Evolutionary conservation across 2,888 invertebrate genomes (phyloP), one percentile per base, ranked within the genome.

Genomic region (Lacanobia wlatinum): DNA sequence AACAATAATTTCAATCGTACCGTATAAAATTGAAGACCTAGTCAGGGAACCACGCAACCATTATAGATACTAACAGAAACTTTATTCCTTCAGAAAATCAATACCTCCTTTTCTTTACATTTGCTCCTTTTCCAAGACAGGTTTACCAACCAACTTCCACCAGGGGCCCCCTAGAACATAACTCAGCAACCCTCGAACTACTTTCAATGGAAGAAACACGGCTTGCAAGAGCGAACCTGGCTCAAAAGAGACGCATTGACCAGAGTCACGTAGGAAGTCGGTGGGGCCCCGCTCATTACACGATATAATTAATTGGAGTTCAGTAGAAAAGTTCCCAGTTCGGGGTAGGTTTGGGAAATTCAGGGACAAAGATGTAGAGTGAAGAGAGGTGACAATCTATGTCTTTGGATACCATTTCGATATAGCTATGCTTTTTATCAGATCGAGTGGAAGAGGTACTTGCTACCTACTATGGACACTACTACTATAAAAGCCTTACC

Each of bases 271-370:
- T 93, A 92, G 73, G 82, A 86, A 88, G 82, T 90, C 84, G 84
- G 87, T 87, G 89, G 90, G 91, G 81, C 78, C 89, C 84, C 76
- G 88, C 94, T 95, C 94, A 95, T 95, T 95, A 95, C 93, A 90
- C 92, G 91, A 90, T 92, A 93, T 95, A 95, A 95, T 95, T 95
- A 95, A 95, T 95, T 95, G 95, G 94, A 93, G 92, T 95, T 94
- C 90, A 83, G 89, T 87, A 88, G 89, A 92, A 94, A 95, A 94
- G 90, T 94, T 94, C 85, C 69, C 76, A 80, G 87, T 87, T 88
- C 85, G 86, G 78, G 88, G 73, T 43, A 48, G 80, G 89, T 87
- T 86, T 87, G 86, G 88, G 88, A 87, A 90, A 90, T 91, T 92
- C 68, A 84, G 87, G 53, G 38, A 50, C 79, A 1, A 6, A 40